Conservation (phyloP, 2,797 vertebrate species). For the Kryptopterus vitreolus region DNA sequence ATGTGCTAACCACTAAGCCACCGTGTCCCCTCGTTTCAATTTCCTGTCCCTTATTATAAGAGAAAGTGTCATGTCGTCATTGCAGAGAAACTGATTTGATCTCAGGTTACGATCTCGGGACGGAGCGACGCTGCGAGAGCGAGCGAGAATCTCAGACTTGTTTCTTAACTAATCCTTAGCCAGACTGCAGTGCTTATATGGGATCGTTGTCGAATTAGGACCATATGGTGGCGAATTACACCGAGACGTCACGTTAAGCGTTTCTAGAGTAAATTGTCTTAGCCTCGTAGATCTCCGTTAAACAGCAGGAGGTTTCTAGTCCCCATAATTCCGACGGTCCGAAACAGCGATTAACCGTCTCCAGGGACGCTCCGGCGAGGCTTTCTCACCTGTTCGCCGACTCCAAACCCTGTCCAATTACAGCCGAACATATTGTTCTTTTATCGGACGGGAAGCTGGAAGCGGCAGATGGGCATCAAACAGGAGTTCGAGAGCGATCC, state of each 20-base stretch:
- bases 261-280: slow-evolving; percentile 27
- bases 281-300: slow-evolving; percentile 39
- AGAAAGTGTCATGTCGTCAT: too few relatives aligned
- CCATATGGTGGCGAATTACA: slow-evolving; percentile 20
- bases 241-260: slow-evolving; percentile 18
- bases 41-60: too few relatives aligned
- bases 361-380: slow-evolving; percentile 19
- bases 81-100: background rate
- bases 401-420: slow-evolving; percentile 64
- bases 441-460: slow-evolving; percentile 56
- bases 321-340: slow-evolving; percentile 43
- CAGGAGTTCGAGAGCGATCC: slow-evolving; percentile 66
- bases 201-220: slow-evolving; percentile 17
- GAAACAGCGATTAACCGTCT: slow-evolving; percentile 43
- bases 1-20: too few relatives aligned
- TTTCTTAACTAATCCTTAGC: background rate
- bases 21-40: too few relatives aligned
- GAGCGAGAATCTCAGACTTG: too few relatives aligned
- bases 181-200: background rate
- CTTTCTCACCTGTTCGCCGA: slow-evolving; percentile 45
- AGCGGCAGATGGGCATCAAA: slow-evolving; percentile 62
- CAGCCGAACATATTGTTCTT: slow-evolving; percentile 61
- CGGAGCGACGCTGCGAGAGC: background rate
- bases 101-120: background rate
- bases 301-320: slow-evolving; percentile 40